A percentile compares a stretch with the other conserved stretches of the same genome.
Conservation (phyloP, 2,888 invertebrate genomes). For the Horisme vitalbata region DNA sequence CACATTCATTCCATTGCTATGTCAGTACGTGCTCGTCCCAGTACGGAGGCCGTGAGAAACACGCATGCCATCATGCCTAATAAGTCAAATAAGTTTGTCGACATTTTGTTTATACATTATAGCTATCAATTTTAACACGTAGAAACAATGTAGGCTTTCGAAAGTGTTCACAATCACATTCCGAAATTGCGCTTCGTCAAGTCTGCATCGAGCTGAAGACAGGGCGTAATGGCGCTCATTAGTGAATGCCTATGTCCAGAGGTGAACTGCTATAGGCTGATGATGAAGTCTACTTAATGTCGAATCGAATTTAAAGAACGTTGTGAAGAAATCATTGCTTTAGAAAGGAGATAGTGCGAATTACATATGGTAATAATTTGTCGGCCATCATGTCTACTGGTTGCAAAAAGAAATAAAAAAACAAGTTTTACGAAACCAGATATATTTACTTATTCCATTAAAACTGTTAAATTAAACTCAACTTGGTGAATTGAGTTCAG, state of each 20-base stretch:
- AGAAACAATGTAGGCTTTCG: constrained; percentile 3
- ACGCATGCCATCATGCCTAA: constrained; percentile 53
- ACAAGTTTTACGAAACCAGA: constrained; percentile 12
- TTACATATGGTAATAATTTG: constrained; percentile 9
- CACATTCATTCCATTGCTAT: constrained; percentile 58
- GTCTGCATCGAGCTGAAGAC: no score
- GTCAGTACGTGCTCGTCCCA: constrained; percentile 51
- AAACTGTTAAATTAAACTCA: constrained; percentile 8
- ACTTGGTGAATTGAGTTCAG: constrained; percentile 33
- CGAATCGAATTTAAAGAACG: no score
- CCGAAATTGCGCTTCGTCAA: no score
- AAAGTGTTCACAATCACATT: not conserved
- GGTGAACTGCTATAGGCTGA: no score
- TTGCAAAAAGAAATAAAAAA: constrained; percentile 8
- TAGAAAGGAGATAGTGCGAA: no score
- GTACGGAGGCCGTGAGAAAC: constrained; percentile 68
- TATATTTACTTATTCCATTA: no score
- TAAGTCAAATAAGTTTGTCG: constrained; percentile 38
- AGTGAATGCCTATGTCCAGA: no score
- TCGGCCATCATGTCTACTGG: constrained; percentile 7
- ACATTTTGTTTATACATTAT: constrained; percentile 13
- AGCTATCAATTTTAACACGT: constrained; percentile 8
- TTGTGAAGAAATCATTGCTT: no score
- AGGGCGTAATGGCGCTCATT: no score
- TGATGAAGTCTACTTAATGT: no score